Percentiles rank a stretch among this genome's conserved stretches.
phyloP scores from a whole-genome alignment of 2,113 vertebrate species.

The Notarius quadriscutis region DNA sequence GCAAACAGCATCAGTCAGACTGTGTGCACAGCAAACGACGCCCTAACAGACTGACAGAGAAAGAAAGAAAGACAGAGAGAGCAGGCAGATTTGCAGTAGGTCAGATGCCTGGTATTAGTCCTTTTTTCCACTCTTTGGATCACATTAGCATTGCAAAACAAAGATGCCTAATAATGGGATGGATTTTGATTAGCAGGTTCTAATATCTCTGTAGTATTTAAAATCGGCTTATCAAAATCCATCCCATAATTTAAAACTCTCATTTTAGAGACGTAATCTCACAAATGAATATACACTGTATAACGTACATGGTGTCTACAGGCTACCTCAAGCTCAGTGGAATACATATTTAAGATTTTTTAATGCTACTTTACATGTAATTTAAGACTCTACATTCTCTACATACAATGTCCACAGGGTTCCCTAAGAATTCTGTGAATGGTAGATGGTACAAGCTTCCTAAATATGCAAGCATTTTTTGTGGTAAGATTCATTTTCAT shows the following conservation, averaged over 20 bases:
- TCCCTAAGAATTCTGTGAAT: background rate
- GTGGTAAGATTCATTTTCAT: background rate
- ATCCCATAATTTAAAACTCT: background rate
- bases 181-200: background rate
- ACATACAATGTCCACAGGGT: background rate
- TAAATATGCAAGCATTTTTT: background rate
- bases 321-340: background rate
- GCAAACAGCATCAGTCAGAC: conserved; percentile 67
- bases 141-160: background rate
- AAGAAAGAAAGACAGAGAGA: background rate
- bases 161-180: background rate
- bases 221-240: background rate
- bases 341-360: background rate
- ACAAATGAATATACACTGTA: background rate
- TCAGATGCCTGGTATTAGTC: background rate
- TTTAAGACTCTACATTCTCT: background rate
- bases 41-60: background rate
- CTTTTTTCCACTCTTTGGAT: background rate
- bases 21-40: conserved; percentile 64
- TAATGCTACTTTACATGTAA: background rate
- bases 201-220: background rate
- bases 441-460: background rate
- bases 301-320: background rate
- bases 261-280: background rate
- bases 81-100: background rate